These are phyloP conservation scores for Chloroclysta siterata DNA, from an alignment of 2,888 invertebrate genomes.

Conservation along the genomic window DNA sequence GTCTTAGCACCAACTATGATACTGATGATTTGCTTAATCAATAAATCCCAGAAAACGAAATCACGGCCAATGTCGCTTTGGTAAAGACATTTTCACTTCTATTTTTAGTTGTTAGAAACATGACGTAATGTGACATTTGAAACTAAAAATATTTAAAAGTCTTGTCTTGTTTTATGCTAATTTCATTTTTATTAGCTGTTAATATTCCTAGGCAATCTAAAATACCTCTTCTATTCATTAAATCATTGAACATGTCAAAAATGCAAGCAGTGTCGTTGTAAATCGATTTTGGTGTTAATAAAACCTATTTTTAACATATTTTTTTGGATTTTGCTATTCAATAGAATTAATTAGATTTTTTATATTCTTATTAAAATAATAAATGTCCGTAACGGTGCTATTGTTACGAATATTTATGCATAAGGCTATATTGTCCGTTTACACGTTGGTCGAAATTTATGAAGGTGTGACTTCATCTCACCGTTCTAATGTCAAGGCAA, in stretches of 20 bases:
- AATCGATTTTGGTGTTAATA: slow-evolving; percentile 34
- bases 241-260: slow-evolving; percentile 34
- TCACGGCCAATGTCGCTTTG: slow-evolving; percentile 1
- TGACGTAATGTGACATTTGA: slow-evolving; percentile 26
- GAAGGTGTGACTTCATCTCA: slow-evolving; percentile 31
- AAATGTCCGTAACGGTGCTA: slow-evolving; percentile 23
- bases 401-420: slow-evolving; percentile 42
- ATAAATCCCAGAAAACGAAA: too few species aligned
- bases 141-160: slow-evolving; percentile 32
- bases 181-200: slow-evolving; percentile 44
- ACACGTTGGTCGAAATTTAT: slow-evolving; percentile 17
- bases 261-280: slow-evolving; percentile 29
- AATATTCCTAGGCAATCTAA: slow-evolving; percentile 39
- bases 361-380: slow-evolving; percentile 33
- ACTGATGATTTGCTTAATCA: too few species aligned
- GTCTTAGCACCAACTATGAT: too few species aligned
- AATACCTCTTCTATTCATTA: slow-evolving; percentile 33
- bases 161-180: slow-evolving; percentile 42
- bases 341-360: slow-evolving; percentile 44
- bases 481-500: slow-evolving; percentile 50
- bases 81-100: slow-evolving; percentile 13
- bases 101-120: slow-evolving; percentile 11
- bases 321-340: slow-evolving; percentile 32
- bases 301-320: slow-evolving; percentile 28
- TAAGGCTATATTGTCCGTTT: slow-evolving; percentile 29